Base-by-base conservation (phyloP, 2,113 vertebrate species). In the Tetrax tetrax region DNA sequence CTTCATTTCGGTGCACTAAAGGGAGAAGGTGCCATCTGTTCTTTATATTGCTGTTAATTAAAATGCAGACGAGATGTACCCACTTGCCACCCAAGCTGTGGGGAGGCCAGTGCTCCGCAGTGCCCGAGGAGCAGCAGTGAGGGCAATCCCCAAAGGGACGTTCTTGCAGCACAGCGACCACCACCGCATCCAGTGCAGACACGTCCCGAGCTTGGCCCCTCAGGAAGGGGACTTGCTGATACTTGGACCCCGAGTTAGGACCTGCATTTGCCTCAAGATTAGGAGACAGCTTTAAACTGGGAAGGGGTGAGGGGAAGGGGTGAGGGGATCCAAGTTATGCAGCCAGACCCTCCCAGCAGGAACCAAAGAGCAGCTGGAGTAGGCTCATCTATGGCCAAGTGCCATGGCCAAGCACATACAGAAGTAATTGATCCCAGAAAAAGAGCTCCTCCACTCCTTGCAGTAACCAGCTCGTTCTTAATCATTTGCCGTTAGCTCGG, bases 231-330 rank as follows among this genome's bases (percentile, higher is more conserved):
- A 35, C 6, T 45, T 1, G 0, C 33, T 48, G 35, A 29, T 51
- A 33, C 24, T n/a, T 5, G 1, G 23, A 60, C 9, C 57, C 48
- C 2, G 0, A 14, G 18, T 15, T 43, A 64, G 78, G 18, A 53
- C 4, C 53, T 64, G 29, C 1, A 0, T 33, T 54, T 0, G 0
- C 56, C 25, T 16, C 38, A 9, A 59, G 0, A 0, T 38, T 12
- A 50, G 37, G 22, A 69, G 70, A 21, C 17, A 22, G 24, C 51
- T 90, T 80, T 22, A 61, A 83, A 38, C 12, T 8, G 48, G 28
- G 56, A 54, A 47, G 9, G 19, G 12, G 5, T 25, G 6, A 11
- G 29, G 54, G 28, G 12, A 35, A 47, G 9, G 19, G 12, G 5
- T 25, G 6, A 11, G 29, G 54, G 28, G 12, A 35, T 22, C 31